Percentiles rank a stretch among this genome's conserved stretches.
Conservation (phyloP, 2,888 invertebrate species). For the Drosophila mimica region DNA sequence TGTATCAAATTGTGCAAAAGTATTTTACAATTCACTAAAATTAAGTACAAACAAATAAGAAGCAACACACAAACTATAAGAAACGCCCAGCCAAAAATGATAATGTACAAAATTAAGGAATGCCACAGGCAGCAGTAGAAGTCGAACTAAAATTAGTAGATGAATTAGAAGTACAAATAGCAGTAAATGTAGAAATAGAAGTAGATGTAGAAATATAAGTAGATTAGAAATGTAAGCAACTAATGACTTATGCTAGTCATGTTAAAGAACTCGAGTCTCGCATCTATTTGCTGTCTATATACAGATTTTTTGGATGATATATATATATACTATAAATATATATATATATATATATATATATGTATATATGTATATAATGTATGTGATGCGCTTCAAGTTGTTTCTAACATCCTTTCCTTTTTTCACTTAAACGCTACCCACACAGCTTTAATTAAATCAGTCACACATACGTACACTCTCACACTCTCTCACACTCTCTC, state of each 20-base stretch:
- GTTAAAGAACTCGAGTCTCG: constrained; percentile 19
- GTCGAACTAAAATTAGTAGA: constrained; percentile 5
- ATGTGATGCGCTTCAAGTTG: constrained; percentile 28
- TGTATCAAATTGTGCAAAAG: constrained; percentile 70
- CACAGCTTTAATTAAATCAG: constrained; percentile 67
- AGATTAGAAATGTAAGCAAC: constrained; percentile 10
- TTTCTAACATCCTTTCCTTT: constrained; percentile 15
- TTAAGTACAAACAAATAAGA: constrained; percentile 72
- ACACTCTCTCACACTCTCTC: constrained; percentile 4
- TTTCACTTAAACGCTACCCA: constrained; percentile 57
- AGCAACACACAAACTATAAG: constrained; percentile 50
- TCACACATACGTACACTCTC: constrained; percentile 24
- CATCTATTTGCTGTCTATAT: constrained; percentile 15
- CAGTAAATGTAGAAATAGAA: constrained; percentile 2
- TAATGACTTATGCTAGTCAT: constrained; percentile 18
- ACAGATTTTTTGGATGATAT: constrained; percentile 8
- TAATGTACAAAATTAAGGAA: constrained; percentile 61
- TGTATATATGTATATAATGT: neutral
- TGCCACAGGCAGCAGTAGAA: constrained; percentile 40
- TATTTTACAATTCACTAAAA: constrained; percentile 70
- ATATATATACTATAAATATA: neutral
- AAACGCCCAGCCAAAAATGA: constrained; percentile 55
- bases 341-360: neutral
- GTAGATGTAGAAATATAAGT: constrained; percentile 13
- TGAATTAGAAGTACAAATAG: constrained; percentile 11